phyloP scores from a whole-genome alignment of 2,113 vertebrate species.

The Melierax canorus region DNA sequence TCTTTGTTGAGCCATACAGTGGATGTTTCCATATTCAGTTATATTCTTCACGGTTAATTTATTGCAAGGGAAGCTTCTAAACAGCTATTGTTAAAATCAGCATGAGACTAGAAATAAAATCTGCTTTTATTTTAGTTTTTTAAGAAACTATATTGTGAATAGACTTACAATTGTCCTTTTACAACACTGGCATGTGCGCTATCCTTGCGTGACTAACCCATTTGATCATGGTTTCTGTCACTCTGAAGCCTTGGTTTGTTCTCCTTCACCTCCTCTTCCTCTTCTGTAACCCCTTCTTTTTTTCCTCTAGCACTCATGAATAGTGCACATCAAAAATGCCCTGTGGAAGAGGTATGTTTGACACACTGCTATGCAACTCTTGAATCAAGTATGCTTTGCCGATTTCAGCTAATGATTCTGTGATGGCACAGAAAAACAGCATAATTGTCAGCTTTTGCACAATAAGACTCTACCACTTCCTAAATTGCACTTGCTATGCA shows the following conservation, averaged over 20 bases:
- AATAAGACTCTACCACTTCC: not conserved
- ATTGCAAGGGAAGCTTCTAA: not conserved
- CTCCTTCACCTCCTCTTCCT: slow-evolving; percentile 50
- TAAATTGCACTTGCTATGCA: not conserved
- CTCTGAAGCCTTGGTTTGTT: slow-evolving; percentile 36
- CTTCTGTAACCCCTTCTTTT: slow-evolving; percentile 79
- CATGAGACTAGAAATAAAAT: not conserved
- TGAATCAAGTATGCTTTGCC: slow-evolving; percentile 14
- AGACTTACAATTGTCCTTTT: not conserved
- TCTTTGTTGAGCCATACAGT: not conserved
- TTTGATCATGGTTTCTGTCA: not conserved
- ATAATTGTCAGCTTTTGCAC: not conserved
- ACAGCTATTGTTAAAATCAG: not conserved
- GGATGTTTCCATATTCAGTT: not conserved
- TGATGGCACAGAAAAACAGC: not conserved
- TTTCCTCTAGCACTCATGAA: slow-evolving; percentile 78
- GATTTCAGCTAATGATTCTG: not conserved
- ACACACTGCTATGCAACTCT: not conserved
- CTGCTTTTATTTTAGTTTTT: not conserved
- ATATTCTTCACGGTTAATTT: not conserved
- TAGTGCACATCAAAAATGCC: slow-evolving; percentile 79
- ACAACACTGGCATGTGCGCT: not conserved
- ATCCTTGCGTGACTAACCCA: slow-evolving; percentile 6
- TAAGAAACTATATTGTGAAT: not conserved
- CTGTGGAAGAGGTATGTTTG: slow-evolving; percentile 78